Conservation (phyloP, 1,140 invertebrate genomes). For the Charaxes varanes region DNA sequence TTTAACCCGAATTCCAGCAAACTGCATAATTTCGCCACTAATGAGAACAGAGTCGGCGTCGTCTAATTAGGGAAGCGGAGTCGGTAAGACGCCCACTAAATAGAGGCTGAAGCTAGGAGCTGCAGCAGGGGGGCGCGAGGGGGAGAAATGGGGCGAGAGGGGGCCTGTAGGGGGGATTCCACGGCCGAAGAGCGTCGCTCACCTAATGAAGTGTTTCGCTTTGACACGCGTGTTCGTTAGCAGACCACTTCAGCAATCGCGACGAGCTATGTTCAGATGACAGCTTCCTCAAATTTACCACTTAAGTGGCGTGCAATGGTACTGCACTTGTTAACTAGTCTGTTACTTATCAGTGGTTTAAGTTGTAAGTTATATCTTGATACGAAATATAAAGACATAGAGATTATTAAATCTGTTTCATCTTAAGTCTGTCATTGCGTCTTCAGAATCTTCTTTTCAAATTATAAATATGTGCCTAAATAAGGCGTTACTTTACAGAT, state of each 20-base stretch:
- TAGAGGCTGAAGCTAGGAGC: slow-evolving; percentile 47
- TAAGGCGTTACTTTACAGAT: too few relatives aligned
- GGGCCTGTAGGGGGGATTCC: slow-evolving; percentile 21
- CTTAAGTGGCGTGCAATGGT: slow-evolving; percentile 65
- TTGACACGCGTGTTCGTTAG: slow-evolving; percentile 72
- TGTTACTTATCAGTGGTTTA: slow-evolving; percentile 47
- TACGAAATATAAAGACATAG: too few relatives aligned
- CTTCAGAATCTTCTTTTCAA: too few relatives aligned
- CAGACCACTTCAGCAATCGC: slow-evolving; percentile 62
- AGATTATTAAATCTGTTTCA: too few relatives aligned
- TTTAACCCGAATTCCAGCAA: slow-evolving; percentile 69
- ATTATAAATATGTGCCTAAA: too few relatives aligned
- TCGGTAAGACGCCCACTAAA: slow-evolving; percentile 68
- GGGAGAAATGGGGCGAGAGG: slow-evolving; percentile 12
- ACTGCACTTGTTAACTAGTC: slow-evolving; percentile 63
- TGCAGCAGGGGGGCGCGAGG: slow-evolving; percentile 21
- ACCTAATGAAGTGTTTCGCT: slow-evolving; percentile 72
- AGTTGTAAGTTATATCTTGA: too few relatives aligned
- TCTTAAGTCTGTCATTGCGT: too few relatives aligned
- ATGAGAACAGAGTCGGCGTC: slow-evolving; percentile 68
- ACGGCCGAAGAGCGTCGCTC: slow-evolving; percentile 50
- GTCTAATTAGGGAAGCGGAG: slow-evolving; percentile 66
- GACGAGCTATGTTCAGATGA: slow-evolving; percentile 63
- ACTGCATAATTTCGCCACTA: slow-evolving; percentile 72
- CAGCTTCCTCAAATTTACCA: slow-evolving; percentile 69